Percentiles rank a stretch among this genome's conserved stretches.
Conservation (phyloP, 2,888 invertebrate genomes). For the Trichogramma evanescens region DNA sequence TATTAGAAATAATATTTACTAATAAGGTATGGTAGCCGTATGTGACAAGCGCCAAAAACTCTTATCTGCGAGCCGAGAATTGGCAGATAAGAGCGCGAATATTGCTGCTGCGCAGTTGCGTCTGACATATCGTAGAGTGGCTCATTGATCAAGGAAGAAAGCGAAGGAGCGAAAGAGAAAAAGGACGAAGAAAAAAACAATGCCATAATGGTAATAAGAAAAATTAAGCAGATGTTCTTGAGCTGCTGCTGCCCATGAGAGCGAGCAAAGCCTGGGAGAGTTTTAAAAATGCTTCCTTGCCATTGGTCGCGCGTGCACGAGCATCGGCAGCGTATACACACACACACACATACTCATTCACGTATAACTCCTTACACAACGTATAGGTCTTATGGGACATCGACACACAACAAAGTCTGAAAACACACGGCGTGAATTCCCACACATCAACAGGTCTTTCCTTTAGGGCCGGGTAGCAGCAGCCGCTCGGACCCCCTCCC, state of each 20-base stretch:
- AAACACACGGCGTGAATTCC: constrained; percentile 40
- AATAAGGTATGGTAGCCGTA: too few relatives aligned
- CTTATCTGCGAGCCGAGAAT: too few relatives aligned
- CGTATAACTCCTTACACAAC: too few relatives aligned
- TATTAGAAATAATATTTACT: too few relatives aligned
- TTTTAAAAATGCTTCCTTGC: constrained; percentile 1
- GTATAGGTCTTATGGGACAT: background rate
- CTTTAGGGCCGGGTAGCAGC: constrained; percentile 30
- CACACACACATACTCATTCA: background rate
- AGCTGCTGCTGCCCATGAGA: background rate
- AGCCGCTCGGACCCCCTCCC: constrained; percentile 1
- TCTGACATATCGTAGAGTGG: too few relatives aligned
- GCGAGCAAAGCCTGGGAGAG: background rate
- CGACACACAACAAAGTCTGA: constrained; percentile 18
- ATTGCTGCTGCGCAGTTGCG: too few relatives aligned
- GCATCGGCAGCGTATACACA: background rate
- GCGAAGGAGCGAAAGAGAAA: too few relatives aligned
- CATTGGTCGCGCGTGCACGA: constrained; percentile 2
- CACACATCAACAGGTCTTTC: constrained; percentile 46
- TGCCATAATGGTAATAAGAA: constrained; percentile 24
- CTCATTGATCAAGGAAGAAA: too few relatives aligned
- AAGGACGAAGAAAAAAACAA: constrained; percentile 14
- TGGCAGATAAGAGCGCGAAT: too few relatives aligned
- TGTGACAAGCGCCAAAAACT: too few relatives aligned
- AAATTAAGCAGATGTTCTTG: constrained; percentile 23